Percentiles rank a stretch among this genome's conserved stretches.
These are phyloP conservation scores for Otolemur garnettii DNA, from an alignment of 2,113 vertebrate genomes.

Conservation along the genomic window DNA sequence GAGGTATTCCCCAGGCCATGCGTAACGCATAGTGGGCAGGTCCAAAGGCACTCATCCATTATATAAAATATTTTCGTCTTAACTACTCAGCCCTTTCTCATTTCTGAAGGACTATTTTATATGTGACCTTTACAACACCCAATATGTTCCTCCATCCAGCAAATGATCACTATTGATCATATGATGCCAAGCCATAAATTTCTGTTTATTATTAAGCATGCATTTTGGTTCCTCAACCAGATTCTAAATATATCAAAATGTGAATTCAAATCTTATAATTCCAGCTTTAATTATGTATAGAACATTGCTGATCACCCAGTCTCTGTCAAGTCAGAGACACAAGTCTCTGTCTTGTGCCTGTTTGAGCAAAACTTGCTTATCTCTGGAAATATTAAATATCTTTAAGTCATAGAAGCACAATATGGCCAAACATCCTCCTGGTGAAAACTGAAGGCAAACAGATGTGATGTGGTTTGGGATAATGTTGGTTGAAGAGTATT, in stretches of 20 bases:
- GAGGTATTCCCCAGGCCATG: not conserved
- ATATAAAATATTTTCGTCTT: not conserved
- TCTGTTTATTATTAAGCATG: not conserved
- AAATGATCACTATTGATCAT: not conserved
- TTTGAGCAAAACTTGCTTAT: not conserved
- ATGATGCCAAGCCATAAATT: not conserved
- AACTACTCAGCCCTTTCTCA: not conserved
- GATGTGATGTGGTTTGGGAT: not conserved
- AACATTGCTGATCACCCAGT: not conserved
- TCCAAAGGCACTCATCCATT: not conserved
- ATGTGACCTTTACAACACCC: not conserved
- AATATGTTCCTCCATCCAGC: not conserved
- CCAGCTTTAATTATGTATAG: not conserved
- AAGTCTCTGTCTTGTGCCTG: accelerated
- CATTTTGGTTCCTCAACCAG: not conserved
- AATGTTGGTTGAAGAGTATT: not conserved
- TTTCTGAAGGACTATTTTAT: not conserved
- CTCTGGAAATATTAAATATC: not conserved
- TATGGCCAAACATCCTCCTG: not conserved
- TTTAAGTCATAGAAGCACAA: not conserved
- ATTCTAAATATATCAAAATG: not conserved
- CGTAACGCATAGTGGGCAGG: not conserved
- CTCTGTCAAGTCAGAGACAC: too few relatives aligned
- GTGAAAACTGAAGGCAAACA: not conserved
- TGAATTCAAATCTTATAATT: not conserved